A percentile compares a stretch with the other conserved stretches of the same genome.
These are phyloP conservation scores for Elaphurus davidianus DNA, from an alignment of 2,113 vertebrate genomes.

Conservation along the genomic window DNA sequence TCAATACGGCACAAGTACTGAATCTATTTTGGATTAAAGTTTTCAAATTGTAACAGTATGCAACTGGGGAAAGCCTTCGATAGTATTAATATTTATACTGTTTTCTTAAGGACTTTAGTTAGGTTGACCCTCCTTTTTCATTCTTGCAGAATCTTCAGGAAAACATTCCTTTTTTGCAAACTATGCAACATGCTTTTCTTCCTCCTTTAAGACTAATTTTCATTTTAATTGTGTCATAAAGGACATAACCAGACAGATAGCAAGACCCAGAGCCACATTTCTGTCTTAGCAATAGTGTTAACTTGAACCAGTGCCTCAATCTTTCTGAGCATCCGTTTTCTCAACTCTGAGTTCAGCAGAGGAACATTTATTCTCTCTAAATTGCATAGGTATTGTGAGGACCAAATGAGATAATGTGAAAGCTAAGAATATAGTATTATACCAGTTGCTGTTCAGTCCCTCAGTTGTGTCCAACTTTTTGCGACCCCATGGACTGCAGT, in stretches of 20 bases:
- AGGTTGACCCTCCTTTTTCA: conserved; percentile 1
- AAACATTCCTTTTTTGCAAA: not conserved
- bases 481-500: not conserved
- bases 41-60: not conserved
- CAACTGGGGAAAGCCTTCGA: not conserved
- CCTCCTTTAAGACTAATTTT: conserved; percentile 19
- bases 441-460: not conserved
- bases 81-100: not conserved
- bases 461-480: not conserved
- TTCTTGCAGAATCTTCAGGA: not conserved
- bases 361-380: not conserved
- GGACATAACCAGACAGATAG: not conserved
- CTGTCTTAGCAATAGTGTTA: not conserved
- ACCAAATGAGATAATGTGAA: not conserved
- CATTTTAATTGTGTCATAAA: conserved; percentile 35
- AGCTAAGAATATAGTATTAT: not conserved
- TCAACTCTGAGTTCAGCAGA: not conserved
- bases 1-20: not conserved
- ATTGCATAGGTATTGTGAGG: not conserved
- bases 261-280: not conserved
- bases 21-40: not conserved
- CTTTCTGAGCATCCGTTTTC: not conserved
- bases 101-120: not conserved
- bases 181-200: not conserved
- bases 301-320: not conserved